Conservation (phyloP, 2,797 vertebrate species). For the Myotis planiceps region DNA sequence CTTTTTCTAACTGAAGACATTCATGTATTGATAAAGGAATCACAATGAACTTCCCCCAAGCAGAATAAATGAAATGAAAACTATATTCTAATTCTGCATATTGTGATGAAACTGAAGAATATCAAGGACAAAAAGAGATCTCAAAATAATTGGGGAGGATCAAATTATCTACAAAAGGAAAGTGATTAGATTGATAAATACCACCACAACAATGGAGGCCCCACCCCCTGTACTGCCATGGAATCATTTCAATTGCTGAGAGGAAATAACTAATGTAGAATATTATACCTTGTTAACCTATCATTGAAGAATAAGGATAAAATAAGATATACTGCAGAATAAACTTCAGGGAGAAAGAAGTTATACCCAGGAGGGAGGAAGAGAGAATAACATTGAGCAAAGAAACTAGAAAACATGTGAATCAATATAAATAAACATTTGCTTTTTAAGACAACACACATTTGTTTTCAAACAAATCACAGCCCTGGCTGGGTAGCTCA, state of each 20-base stretch:
- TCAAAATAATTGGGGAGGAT: background rate
- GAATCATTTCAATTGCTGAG: background rate
- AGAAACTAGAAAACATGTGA: background rate
- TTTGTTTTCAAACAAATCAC: background rate
- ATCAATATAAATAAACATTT: background rate
- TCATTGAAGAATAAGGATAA: background rate
- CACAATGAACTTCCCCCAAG: background rate
- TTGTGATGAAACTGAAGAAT: background rate
- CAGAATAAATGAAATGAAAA: background rate
- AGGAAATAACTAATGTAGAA: background rate
- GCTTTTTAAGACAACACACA: background rate
- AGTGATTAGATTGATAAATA: background rate
- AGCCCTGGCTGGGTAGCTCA: background rate
- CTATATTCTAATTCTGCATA: background rate
- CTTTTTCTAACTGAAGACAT: background rate
- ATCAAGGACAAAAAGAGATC: background rate
- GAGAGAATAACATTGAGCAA: background rate
- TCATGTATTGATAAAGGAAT: background rate
- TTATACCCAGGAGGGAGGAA: background rate
- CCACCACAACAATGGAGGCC: background rate
- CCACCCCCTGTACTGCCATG: background rate
- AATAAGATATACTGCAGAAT: background rate
- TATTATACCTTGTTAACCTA: background rate
- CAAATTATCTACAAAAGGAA: background rate
- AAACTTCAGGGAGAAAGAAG: constrained; percentile 10